Evolutionary conservation across 2,113 vertebrate genomes (phyloP).

Genomic region (Suncus etruscus): DNA sequence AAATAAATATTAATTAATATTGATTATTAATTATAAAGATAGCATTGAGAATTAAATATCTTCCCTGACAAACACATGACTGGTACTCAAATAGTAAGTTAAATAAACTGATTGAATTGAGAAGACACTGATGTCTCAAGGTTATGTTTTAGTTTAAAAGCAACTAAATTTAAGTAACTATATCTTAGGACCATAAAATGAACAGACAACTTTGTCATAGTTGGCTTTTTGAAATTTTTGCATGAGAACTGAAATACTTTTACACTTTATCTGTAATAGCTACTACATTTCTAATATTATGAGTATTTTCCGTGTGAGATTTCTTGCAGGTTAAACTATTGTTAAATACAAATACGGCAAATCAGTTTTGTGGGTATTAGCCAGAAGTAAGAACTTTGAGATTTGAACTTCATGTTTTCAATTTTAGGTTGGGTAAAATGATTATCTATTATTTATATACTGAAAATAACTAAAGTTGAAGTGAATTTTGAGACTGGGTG

Average conservation of each 20-base stretch:
- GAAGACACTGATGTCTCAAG: background rate
- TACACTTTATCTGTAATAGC: background rate
- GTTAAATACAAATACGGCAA: too few species aligned
- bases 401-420: background rate
- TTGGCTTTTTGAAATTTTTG: background rate
- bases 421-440: too few species aligned
- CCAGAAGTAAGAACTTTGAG: background rate
- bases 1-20: too few species aligned
- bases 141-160: background rate
- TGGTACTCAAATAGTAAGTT: background rate
- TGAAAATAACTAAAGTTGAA: background rate
- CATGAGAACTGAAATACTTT: background rate
- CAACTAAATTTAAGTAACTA: background rate
- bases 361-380: background rate
- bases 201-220: background rate
- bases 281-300: background rate
- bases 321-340: background rate
- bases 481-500: background rate
- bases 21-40: background rate
- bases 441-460: background rate
- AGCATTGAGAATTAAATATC: background rate
- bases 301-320: background rate
- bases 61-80: background rate
- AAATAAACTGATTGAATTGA: background rate
- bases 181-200: background rate